Base-by-base conservation (phyloP, 2,113 vertebrate genomes). In the Nannospalax galili region DNA sequence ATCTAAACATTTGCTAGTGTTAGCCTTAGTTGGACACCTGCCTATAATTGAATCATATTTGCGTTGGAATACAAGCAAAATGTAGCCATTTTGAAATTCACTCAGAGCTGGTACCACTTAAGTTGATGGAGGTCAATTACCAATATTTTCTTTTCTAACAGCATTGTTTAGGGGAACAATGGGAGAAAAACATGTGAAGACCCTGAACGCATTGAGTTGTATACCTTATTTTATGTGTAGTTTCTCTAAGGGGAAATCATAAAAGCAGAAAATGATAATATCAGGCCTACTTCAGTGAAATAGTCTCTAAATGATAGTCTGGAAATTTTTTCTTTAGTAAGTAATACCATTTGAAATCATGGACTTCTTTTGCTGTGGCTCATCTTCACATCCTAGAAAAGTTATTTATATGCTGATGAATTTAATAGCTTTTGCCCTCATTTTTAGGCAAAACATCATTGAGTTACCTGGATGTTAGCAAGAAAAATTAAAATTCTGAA, bases 401-500 rank as follows among this genome's bases (percentile, higher is more conserved):
- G 65, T 93, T 12, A 96, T 97, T 96, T 97, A 84, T 95, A 95
- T 97, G 56, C 72, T 95, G 64, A 96, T 96, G 91, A 95, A 97
- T 97, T 95, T 95, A 97, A 94, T 56, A 97, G 15, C 16, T 95
- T 90, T 95, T 94, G 94, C 91, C 35, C 26, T 97, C 1, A 22
- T 45, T 69, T 97, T 97, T 95, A 1, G 4, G 45, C n/a, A 75
- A 87, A 94, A 89, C 85, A 32, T 91, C 88, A 90, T 70, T n/a
- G 91, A 0, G 56, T 91, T 97, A 92, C 92, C 92, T 52, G 91
- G 93, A 90, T 90, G 64, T 65, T 89, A 93, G 92, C 90, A 98
- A 91, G 88, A 97, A 97, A 98, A 97, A 96, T 90, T 70, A 79
- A 97, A 28, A 48, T 92, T 96, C 86, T 87, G 42, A 45, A 97